Evolutionary conservation across 2,888 invertebrate genomes (phyloP), one percentile per base, ranked within the genome.

Genomic region (Miltochrista miniata): DNA sequence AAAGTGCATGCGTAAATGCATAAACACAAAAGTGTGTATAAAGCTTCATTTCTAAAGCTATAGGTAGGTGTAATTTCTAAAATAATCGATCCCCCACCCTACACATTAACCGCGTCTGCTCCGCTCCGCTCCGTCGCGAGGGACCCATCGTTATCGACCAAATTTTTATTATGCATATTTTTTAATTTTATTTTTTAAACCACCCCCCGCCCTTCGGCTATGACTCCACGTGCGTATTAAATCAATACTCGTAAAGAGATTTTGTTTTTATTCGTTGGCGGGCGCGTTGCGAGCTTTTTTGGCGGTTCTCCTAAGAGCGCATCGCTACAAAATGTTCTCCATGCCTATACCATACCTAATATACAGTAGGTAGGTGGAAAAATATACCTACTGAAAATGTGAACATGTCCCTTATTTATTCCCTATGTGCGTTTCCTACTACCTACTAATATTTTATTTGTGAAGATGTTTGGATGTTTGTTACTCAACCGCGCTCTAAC

Each of bases 141-240:
- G 81, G 81, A 72, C 73, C 73, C 81, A 77, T 75, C 76, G 83
- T 78, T 83, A 87, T 84, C 86, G 89, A 85, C 85, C 85, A 87
- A 85, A 89, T 87, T 88, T 89, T 89, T 84, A 84, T 77, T 81
- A 84, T 85, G 82, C 85, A 85, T 85, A 89, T 87, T 89, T 89
- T 87, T 88, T 87, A 85, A 86, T 86, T 89, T 88, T 83, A 83
- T 86, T 88, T 87, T 83, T 83, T 74, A 69, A 74, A 76, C 74
- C 81, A 70, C 77, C 83, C 83, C n/a, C 79, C 79, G 61, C 65
- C 69, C 69, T 77, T 64, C 65, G 68, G 72, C 74, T 14, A 24
- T 33, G 68, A 51, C 39, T 56, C 70, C 72, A 68, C 61, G 61
- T 68, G 74, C 76, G 64, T 64, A 65, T 84, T 83, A 81, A 86